Conservation (phyloP, 2,888 invertebrate species). For the Orthosia gracilis region DNA sequence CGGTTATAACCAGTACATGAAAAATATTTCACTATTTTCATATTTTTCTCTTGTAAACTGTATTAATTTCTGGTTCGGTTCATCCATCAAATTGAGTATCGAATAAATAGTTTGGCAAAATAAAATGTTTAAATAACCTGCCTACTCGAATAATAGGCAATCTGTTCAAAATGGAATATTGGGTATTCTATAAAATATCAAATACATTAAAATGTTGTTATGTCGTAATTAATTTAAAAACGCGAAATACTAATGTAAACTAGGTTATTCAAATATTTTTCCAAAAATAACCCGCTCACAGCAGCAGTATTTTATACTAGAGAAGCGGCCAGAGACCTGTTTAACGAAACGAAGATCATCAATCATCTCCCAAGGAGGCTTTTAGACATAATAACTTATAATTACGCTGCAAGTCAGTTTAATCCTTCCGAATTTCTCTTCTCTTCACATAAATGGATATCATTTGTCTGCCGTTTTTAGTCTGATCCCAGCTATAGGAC, state of each 20-base stretch:
- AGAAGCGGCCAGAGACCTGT: conserved; percentile 42
- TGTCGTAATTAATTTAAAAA: background rate
- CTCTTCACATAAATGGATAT: conserved; percentile 71
- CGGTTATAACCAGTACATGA: background rate
- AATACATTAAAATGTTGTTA: background rate
- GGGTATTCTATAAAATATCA: background rate
- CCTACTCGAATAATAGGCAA: background rate
- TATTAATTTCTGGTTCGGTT: conserved; percentile 22
- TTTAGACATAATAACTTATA: conserved; percentile 77
- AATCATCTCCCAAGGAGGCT: conserved; percentile 71
- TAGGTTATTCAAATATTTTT: background rate
- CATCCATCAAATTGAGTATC: conserved; percentile 5
- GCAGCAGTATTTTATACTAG: background rate
- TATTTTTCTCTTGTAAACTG: conserved; percentile 10
- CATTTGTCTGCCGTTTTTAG: conserved; percentile 72
- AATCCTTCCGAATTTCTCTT: conserved; percentile 69
- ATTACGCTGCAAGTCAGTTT: conserved; percentile 75
- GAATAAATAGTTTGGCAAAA: conserved; percentile 13
- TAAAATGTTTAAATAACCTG: conserved; percentile 15
- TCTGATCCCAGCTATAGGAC: conserved; percentile 38
- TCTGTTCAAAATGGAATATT: conserved; percentile 3
- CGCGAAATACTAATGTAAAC: no score
- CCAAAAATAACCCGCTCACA: conserved; percentile 19
- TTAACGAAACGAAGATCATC: conserved; percentile 68
- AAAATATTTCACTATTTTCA: background rate